Percentiles rank a stretch among this genome's conserved stretches.
These are phyloP conservation scores for Dimorphilus gyrociliatus DNA, from an alignment of 2,888 invertebrate genomes.

Conservation along the genomic window DNA sequence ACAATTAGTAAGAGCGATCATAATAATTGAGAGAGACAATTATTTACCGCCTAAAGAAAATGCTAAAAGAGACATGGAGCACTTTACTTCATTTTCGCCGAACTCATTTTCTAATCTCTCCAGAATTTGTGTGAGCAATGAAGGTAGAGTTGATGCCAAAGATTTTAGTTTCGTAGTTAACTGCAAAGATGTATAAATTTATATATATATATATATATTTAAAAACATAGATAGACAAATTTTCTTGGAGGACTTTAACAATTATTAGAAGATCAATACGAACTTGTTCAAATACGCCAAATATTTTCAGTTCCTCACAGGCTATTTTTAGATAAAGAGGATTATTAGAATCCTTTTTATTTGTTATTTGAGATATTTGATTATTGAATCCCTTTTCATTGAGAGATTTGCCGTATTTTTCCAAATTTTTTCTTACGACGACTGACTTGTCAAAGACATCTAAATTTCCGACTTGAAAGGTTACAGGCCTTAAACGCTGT, in stretches of 20 bases:
- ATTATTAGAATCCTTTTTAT: slow-evolving; percentile 35
- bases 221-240: too few relatives aligned
- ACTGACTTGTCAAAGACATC: slow-evolving; percentile 31
- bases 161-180: slow-evolving; percentile 25
- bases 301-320: slow-evolving; percentile 37
- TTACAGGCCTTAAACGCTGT: slow-evolving; percentile 10
- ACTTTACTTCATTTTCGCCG: slow-evolving; percentile 15
- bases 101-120: slow-evolving; percentile 26
- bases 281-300: slow-evolving; percentile 35
- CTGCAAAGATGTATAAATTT: slow-evolving; percentile 11
- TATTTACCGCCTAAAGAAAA: slow-evolving; percentile 25
- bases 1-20: too few relatives aligned
- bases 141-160: slow-evolving; percentile 27
- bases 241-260: too few relatives aligned
- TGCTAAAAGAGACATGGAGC: slow-evolving; percentile 21
- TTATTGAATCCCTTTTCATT: too few relatives aligned
- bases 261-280: slow-evolving; percentile 2
- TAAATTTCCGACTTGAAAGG: slow-evolving; percentile 19
- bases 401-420: slow-evolving; percentile 26
- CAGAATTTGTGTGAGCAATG: slow-evolving; percentile 26
- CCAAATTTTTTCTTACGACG: slow-evolving; percentile 25
- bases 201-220: too few relatives aligned
- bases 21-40: neutral
- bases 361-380: slow-evolving; percentile 35
- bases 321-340: slow-evolving; percentile 36